Base-by-base conservation (phyloP, 1,140 invertebrate genomes). In the Drosophila persimilis region DNA sequence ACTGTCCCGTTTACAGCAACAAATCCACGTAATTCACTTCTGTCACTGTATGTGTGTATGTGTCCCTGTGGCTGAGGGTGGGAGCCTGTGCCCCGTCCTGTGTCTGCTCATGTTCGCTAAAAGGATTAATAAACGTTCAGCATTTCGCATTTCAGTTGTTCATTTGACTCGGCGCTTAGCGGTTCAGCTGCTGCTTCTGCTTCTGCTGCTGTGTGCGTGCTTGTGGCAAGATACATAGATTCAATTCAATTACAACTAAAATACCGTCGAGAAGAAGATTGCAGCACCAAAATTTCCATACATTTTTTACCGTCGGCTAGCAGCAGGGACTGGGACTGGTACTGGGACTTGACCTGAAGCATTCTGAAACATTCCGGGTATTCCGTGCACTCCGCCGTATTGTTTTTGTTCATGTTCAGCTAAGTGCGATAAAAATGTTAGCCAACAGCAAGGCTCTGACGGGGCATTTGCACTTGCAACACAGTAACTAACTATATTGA, bases 121-220 rank as follows among this genome's bases (percentile, higher is more conserved):
- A 90, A 84, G 89, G 88, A 90, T 90, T 90, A 90, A 90, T 84
- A 83, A 89, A 74, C 77, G 79, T 84, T 89, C 69, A 62, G 50
- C 80, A 71, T 69, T 70, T 80, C 69, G 61, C 71, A 74, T 74
- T 74, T 90, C 88, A 90, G 88, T 90, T 90, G 89, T 80, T 88
- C 89, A 90, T 90, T 90, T 90, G 88, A 90, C 88, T 73, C 79
- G 66, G 71, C 77, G 73, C 84, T 78, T 78, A 84, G 73, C 88
- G 83, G 88, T 90, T 85, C 84, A 88, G 84, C 77, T 89, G 64
- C 63, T 59, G 63, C 59, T 46, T 35, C 51, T 48, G 50, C 46
- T 65, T 46, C 41, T 29, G 45, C 48, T 56, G 20, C 44, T n/a
- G 8, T 61, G 56, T 62, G 41, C 43, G 39, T 35, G 63, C 35